These are phyloP conservation scores for Congeria kusceri DNA, from an alignment of 2,888 invertebrate genomes.

Conservation along the genomic window DNA sequence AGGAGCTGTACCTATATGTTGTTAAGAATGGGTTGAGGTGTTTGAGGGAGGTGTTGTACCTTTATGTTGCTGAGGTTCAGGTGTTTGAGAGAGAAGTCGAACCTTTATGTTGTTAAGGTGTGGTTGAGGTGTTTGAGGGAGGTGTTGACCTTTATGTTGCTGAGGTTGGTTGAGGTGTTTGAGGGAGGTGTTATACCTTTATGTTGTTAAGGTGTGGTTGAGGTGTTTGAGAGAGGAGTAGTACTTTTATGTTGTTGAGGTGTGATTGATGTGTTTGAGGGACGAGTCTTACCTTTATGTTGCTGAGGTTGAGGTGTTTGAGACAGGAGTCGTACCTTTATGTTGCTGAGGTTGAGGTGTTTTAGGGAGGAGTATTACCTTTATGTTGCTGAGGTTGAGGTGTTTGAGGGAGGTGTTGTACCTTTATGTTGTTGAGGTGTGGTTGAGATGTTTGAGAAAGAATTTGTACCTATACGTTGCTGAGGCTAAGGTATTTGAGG, in stretches of 20 bases:
- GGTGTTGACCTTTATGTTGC: constrained; percentile 6
- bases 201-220: constrained; percentile 75
- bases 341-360: constrained; percentile 99
- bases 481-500: not conserved
- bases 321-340: constrained; percentile 90
- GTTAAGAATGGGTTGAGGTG: too few species aligned
- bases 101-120: not conserved
- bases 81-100: too few species aligned
- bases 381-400: not conserved
- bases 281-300: constrained; percentile 80
- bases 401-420: not conserved
- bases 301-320: too few species aligned
- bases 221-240: not conserved
- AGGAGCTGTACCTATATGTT: too few species aligned
- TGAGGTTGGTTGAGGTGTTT: constrained; percentile 93
- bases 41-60: constrained; percentile 87
- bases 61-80: constrained; percentile 99
- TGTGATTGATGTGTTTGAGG: constrained; percentile 92
- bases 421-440: constrained; percentile 87
- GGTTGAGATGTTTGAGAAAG: constrained; percentile 90
- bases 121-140: constrained; percentile 75
- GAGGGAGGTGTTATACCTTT: constrained; percentile 18
- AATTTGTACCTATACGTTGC: not conserved
- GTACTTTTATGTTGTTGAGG: constrained; percentile 99
- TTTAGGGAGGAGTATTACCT: too few species aligned